These are phyloP conservation scores for Cardinalis cardinalis DNA, from an alignment of 2,113 vertebrate genomes.

Conservation along the genomic window DNA sequence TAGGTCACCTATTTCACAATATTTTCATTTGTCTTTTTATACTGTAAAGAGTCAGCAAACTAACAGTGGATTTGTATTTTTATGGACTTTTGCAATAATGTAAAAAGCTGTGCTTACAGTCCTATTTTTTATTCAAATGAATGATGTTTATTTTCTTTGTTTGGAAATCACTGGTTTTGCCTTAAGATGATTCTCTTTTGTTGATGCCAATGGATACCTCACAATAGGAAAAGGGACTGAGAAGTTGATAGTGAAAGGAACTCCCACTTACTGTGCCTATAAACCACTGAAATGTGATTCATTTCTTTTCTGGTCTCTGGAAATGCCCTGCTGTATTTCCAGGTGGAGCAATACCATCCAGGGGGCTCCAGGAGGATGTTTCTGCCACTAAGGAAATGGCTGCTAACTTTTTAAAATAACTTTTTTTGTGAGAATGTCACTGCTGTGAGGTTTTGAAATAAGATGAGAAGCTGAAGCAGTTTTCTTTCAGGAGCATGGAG, in stretches of 20 bases:
- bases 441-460: neutral
- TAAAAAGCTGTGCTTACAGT: neutral
- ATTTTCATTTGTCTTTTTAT: neutral
- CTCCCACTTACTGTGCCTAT: neutral
- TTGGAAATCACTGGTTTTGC: conserved; percentile 38
- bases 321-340: neutral
- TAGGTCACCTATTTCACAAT: neutral
- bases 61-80: conserved; percentile 12
- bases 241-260: neutral
- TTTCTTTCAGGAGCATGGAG: neutral
- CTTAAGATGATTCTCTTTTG: conserved; percentile 53
- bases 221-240: neutral
- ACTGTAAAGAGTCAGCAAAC: neutral
- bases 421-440: neutral
- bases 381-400: neutral
- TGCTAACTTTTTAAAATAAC: neutral
- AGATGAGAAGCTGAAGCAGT: neutral
- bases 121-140: conserved; percentile 49
- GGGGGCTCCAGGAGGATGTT: neutral
- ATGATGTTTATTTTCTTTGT: neutral
- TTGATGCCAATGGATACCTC: conserved; percentile 59
- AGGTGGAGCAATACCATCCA: neutral
- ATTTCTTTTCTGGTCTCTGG: neutral
- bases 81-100: neutral
- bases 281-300: neutral